Evolutionary conservation across 2,888 invertebrate species (phyloP).

Genomic region (Leptopilina myrica): DNA sequence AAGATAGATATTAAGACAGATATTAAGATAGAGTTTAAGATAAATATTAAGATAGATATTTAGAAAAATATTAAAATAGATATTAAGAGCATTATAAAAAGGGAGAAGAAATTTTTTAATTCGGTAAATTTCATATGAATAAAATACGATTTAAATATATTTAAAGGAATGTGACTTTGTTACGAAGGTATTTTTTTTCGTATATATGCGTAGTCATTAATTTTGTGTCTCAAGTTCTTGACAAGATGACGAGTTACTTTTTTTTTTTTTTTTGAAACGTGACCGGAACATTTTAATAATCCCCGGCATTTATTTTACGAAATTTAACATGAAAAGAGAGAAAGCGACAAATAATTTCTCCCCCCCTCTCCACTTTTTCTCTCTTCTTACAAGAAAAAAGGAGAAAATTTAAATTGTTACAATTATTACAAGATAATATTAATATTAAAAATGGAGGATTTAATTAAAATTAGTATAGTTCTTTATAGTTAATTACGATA

Average conservation of each 20-base stretch:
- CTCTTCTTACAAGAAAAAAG: background rate
- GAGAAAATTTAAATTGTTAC: background rate
- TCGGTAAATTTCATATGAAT: background rate
- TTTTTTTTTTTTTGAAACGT: constrained; percentile 22
- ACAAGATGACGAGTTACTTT: constrained; percentile 40
- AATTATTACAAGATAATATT: background rate
- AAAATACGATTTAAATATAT: constrained; percentile 27
- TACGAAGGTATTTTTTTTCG: background rate
- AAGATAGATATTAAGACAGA: no score
- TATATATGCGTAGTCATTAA: constrained; percentile 30
- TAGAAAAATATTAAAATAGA: no score
- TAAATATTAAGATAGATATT: no score
- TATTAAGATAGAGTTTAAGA: no score
- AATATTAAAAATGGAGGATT: no score
- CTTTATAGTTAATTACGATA: no score
- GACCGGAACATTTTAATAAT: constrained; percentile 41
- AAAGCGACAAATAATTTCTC: constrained; percentile 22
- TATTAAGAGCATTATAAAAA: background rate
- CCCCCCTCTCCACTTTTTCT: no score
- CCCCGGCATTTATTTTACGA: constrained; percentile 28
- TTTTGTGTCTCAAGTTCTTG: constrained; percentile 32
- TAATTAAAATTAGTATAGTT: no score
- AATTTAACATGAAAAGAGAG: constrained; percentile 20
- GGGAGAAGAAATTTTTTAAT: background rate
- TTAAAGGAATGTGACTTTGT: constrained; percentile 7